Conservation (phyloP, 2,113 vertebrate species). For the Bothrops jararaca region DNA sequence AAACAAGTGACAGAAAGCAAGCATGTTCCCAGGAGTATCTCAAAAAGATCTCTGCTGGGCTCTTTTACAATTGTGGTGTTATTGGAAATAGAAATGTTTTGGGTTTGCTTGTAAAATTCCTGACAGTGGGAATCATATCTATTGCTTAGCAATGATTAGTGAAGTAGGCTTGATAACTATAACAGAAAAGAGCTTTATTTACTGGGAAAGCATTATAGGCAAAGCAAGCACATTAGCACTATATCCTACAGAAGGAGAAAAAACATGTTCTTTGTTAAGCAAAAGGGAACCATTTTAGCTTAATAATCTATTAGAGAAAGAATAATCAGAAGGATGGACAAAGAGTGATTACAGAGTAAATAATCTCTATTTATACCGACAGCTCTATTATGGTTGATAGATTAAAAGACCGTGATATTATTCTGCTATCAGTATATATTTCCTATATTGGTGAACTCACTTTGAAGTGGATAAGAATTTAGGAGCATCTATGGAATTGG, state of each 20-base stretch:
- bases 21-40: neutral
- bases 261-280: neutral
- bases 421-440: neutral
- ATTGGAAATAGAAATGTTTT: neutral
- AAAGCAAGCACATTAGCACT: neutral
- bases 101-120: neutral
- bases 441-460: neutral
- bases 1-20: neutral
- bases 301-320: neutral
- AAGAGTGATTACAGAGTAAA: neutral
- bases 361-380: neutral
- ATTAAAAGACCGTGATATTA: neutral
- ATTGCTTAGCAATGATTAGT: neutral
- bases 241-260: neutral
- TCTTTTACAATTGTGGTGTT: neutral
- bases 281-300: neutral
- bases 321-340: neutral
- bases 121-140: neutral
- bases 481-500: neutral
- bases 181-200: neutral
- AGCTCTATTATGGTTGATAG: neutral
- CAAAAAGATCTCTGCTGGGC: too few species aligned
- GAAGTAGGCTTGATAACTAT: neutral
- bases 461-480: neutral
- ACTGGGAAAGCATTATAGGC: neutral